Conservation (phyloP, 2,888 invertebrate genomes). For the Agonum fuliginosum region DNA sequence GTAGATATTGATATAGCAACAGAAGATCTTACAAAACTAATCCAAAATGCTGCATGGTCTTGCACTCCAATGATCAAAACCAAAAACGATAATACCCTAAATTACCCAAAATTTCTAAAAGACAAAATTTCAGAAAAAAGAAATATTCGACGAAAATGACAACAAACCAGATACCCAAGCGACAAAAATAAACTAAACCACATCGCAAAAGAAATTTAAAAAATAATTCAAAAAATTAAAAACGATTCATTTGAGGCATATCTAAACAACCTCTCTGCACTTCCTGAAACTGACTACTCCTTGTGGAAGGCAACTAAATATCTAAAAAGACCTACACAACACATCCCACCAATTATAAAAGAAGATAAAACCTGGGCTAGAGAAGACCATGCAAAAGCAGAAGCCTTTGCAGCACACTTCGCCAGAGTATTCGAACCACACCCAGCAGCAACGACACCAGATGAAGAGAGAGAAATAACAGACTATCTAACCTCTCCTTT, state of each 20-base stretch:
- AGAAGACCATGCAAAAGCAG: neutral
- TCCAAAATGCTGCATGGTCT: neutral
- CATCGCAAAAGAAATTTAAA: neutral
- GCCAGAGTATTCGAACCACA: neutral
- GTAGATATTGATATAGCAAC: neutral
- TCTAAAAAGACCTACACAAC: neutral
- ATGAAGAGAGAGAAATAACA: neutral
- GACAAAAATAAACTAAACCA: neutral
- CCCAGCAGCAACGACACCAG: neutral
- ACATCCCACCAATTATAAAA: neutral
- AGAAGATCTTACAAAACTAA: conserved; percentile 2
- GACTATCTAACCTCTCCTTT: neutral
- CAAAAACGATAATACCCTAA: neutral
- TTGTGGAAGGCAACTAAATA: no score
- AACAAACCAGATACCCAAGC: neutral
- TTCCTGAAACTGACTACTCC: neutral
- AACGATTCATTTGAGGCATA: no score
- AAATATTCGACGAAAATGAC: neutral
- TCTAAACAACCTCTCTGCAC: neutral
- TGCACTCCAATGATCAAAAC: neutral
- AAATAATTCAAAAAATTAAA: neutral
- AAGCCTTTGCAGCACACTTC: neutral
- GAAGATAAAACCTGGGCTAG: neutral
- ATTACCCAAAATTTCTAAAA: neutral
- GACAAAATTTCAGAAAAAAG: neutral